phyloP scores from a whole-genome alignment of 2,888 invertebrate genomes.

The Drosophila quasianomalipes region DNA sequence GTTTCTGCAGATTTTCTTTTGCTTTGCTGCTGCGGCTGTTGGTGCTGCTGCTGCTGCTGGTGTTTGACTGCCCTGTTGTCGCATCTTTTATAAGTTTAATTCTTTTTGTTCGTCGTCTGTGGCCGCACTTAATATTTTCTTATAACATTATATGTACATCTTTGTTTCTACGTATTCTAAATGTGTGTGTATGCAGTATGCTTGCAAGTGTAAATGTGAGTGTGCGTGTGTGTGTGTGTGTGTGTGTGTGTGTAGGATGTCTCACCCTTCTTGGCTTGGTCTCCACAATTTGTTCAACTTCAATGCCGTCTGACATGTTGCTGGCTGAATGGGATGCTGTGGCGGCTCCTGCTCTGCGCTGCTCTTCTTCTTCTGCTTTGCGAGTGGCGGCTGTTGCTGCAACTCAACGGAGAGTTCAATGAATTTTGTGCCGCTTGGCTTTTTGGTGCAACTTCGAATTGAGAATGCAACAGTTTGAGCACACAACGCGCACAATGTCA shows the following conservation, averaged over 20 bases:
- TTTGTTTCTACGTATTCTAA: slow-evolving; percentile 2
- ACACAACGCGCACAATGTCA: slow-evolving; percentile 30
- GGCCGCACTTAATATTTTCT: slow-evolving; percentile 51
- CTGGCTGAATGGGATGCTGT: slow-evolving; percentile 49
- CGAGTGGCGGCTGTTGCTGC: slow-evolving; percentile 37
- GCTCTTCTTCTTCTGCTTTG: slow-evolving; percentile 23
- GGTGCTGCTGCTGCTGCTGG: slow-evolving; percentile 10
- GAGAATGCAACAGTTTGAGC: slow-evolving; percentile 21
- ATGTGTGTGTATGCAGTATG: slow-evolving; percentile 1
- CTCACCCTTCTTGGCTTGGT: slow-evolving; percentile 89
- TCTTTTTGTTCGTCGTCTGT: slow-evolving; percentile 53
- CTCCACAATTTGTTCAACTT: slow-evolving; percentile 88
- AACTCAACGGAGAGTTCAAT: slow-evolving; percentile 60
- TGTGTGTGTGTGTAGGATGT: slow-evolving; percentile 37
- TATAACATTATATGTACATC: slow-evolving; percentile 12
- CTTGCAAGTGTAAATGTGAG: slow-evolving; percentile 16
- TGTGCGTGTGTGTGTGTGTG: slow-evolving; percentile 10
- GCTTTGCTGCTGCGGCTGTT: slow-evolving; percentile 3
- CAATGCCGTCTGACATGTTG: slow-evolving; percentile 87
- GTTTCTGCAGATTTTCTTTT: slow-evolving; percentile 35
- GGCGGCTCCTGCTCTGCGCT: slow-evolving; percentile 35
- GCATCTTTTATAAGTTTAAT: slow-evolving; percentile 55
- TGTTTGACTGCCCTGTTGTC: slow-evolving; percentile 45
- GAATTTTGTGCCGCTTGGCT: slow-evolving; percentile 50
- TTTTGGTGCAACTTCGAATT: slow-evolving; percentile 21